A percentile compares a stretch with the other conserved stretches of the same genome.
Evolutionary conservation across 2,888 invertebrate species (phyloP).

Genomic region (Lasioglossum vierecki): DNA sequence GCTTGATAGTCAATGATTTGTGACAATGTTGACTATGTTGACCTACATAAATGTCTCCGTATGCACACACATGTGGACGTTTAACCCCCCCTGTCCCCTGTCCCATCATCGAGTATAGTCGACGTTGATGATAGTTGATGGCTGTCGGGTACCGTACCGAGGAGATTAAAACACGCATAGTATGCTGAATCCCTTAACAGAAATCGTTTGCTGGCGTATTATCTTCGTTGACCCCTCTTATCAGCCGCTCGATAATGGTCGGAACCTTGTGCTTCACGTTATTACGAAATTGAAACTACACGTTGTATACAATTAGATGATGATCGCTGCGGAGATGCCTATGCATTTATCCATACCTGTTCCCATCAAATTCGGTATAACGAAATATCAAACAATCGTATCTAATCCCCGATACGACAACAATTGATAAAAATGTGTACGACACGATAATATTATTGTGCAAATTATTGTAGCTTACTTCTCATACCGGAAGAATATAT

Average conservation of each 20-base stretch:
- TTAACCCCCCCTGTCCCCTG: background rate
- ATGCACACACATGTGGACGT: background rate
- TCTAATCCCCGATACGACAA: background rate
- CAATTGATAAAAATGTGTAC: background rate
- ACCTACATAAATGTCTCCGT: slow-evolving; percentile 25
- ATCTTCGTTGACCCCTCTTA: slow-evolving; percentile 62
- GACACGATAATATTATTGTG: too few relatives aligned
- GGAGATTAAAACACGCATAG: slow-evolving; percentile 9
- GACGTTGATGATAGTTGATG: slow-evolving; percentile 8
- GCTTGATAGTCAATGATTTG: background rate
- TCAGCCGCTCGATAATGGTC: slow-evolving; percentile 35
- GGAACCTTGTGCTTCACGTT: background rate
- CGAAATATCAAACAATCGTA: background rate
- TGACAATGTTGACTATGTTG: slow-evolving; percentile 10
- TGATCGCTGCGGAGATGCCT: background rate
- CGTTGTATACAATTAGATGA: background rate
- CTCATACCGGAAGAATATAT: too few relatives aligned
- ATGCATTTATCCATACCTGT: background rate
- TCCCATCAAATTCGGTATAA: background rate
- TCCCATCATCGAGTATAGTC: background rate
- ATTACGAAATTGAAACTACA: background rate
- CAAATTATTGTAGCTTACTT: too few relatives aligned
- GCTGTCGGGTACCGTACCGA: background rate
- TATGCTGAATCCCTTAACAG: slow-evolving; percentile 3
- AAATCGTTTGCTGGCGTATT: slow-evolving; percentile 45